Conservation (phyloP, 2,888 invertebrate genomes). For the Trisateles emortualis region DNA sequence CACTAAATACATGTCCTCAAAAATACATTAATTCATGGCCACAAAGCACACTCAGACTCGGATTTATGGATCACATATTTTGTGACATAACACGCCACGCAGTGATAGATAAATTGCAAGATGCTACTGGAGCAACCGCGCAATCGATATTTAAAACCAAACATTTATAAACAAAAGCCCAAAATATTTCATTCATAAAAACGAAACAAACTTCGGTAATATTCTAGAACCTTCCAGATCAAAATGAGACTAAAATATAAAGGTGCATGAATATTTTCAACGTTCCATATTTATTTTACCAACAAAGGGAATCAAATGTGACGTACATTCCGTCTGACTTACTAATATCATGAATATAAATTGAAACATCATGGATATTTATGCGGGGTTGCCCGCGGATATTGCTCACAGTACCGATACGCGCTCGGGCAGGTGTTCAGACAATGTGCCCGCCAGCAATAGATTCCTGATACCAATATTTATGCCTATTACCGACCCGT, state of each 20-base stretch:
- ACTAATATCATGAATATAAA: slow-evolving; percentile 86
- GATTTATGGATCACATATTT: no score
- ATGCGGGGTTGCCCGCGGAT: slow-evolving; percentile 77
- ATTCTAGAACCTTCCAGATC: slow-evolving; percentile 17
- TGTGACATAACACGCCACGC: no score
- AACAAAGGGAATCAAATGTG: slow-evolving; percentile 85
- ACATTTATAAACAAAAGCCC: slow-evolving; percentile 29
- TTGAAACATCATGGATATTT: slow-evolving; percentile 85
- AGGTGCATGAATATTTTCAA: slow-evolving; percentile 41
- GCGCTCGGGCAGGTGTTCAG: slow-evolving; percentile 80
- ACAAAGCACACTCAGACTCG: no score
- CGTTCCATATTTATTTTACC: slow-evolving; percentile 69
- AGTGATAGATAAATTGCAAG: no score
- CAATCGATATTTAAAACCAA: not conserved
- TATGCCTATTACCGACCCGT: slow-evolving; percentile 80
- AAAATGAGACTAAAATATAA: slow-evolving; percentile 31
- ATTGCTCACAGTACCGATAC: slow-evolving; percentile 73
- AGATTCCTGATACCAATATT: slow-evolving; percentile 83
- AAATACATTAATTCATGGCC: no score
- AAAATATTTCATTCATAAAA: slow-evolving; percentile 39
- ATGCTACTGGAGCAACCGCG: no score
- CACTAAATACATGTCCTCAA: no score
- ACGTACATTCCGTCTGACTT: slow-evolving; percentile 80
- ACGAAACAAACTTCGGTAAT: slow-evolving; percentile 27
- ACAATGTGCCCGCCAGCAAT: slow-evolving; percentile 80